Percentiles rank a stretch among this genome's conserved stretches.
Evolutionary conservation across 2,797 vertebrate genomes (phyloP).

Genomic region (Sternarchorhynchus goeldii): DNA sequence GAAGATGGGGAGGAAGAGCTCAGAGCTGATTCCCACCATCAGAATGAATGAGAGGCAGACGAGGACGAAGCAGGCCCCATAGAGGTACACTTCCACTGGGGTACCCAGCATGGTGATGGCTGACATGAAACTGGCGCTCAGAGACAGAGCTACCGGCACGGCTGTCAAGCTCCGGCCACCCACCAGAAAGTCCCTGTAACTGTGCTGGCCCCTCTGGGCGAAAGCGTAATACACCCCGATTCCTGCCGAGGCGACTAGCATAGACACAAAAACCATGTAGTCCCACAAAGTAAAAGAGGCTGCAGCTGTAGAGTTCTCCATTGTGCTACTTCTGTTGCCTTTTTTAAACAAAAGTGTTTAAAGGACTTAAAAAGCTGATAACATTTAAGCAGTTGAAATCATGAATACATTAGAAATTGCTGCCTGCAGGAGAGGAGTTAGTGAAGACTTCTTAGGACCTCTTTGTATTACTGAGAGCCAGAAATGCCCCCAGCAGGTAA

Average conservation of each 20-base stretch:
- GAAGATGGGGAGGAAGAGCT: slow-evolving; percentile 92
- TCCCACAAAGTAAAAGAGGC: slow-evolving; percentile 79
- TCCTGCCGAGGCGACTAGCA: slow-evolving; percentile 83
- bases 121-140: slow-evolving; percentile 96
- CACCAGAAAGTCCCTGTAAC: slow-evolving; percentile 82
- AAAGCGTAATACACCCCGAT: slow-evolving; percentile 89
- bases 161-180: slow-evolving; percentile 85
- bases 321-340: slow-evolving; percentile 27
- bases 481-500: slow-evolving; percentile 53
- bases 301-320: slow-evolving; percentile 52
- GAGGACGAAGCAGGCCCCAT: slow-evolving; percentile 77
- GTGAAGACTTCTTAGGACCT: slow-evolving; percentile 22
- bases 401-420: slow-evolving; percentile 9
- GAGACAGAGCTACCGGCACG: slow-evolving; percentile 87
- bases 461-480: slow-evolving; percentile 31
- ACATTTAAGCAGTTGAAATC: not conserved
- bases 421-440: slow-evolving; percentile 4
- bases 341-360: too few species aligned
- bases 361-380: too few species aligned
- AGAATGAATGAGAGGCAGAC: slow-evolving; percentile 78
- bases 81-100: slow-evolving; percentile 88
- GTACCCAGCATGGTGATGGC: slow-evolving; percentile 90
- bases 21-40: slow-evolving; percentile 81
- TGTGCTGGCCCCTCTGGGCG: slow-evolving; percentile 72
- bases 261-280: slow-evolving; percentile 87